Base-by-base conservation (phyloP, 1,140 invertebrate genomes). In the Formica selysi region DNA sequence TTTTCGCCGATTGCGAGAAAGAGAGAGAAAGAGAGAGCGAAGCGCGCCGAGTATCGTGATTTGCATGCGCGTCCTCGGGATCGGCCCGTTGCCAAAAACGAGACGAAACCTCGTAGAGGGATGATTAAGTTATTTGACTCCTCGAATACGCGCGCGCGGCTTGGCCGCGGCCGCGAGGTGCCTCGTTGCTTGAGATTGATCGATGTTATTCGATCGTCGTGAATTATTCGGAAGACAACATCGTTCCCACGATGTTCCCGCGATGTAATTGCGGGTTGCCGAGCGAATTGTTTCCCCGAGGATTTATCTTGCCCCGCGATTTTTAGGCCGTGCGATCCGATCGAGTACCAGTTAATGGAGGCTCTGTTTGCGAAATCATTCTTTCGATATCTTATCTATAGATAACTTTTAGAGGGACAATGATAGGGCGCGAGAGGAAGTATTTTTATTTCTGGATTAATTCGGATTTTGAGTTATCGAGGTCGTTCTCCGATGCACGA, bases 121-220 rank as follows among this genome's bases (percentile, higher is more conserved):
- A 16, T 81, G 89, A 90, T 90, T 89, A 87, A 90, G 86, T 85
- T 70, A 65, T 87, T 89, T 84, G 87, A 29, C 36, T 73, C 26
- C 51, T 38, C 22, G 61, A 64, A 64, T 48, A 48, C 44, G 44
- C 38, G 41, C 76, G 70, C 61, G 41, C 59, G 29, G 26, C 16
- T 51, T 29, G 74, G 59, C 26, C n/a, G 36, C 38, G 38, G 29
- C n/a, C 16, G 65, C 19, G 76, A 68, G 64, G 26, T n/a, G 32
- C 67, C 59, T 54, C 67, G 19, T 71, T 41, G 67, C 16, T 48
- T 48, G 51, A 83, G 44, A 74, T 83, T 83, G 79, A 83, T 83
- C 68, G 79, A 74, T 73, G 54, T 29, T 48, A 36, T 73, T 61
- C 16, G 22, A 22, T 22, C n/a, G 67, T 74, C 68, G 22, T 83